Base-by-base conservation (phyloP, 2,113 vertebrate species). In the Abramis brama region DNA sequence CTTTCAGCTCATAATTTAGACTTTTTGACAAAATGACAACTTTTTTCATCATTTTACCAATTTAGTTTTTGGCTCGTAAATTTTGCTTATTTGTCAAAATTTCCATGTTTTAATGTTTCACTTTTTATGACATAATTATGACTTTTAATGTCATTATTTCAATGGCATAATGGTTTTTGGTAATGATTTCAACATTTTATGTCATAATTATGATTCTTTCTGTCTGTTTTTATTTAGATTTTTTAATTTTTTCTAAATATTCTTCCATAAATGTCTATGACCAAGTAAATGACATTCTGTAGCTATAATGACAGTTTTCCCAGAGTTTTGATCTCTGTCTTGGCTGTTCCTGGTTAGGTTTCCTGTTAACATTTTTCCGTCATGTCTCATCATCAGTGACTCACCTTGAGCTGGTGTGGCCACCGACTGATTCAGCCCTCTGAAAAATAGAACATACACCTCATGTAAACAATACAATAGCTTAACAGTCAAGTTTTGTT, bases 351-450 rank as follows among this genome's bases (percentile, higher is more conserved):
- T 11, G 45, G 12, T 43, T 25, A 8, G 23, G 11, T 4, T 30
- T 33, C 25, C 80, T 36, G 25, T 52, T 11, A 33, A 70, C 10
- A 82, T 70, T 23, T 70, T 71, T 62, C 45, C 4, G 11, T 74
- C 25, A 21, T 87, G 71, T 59, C 15, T 81, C 59, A 77, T 62
- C 39, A 11, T 62, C 39, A 11, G 23, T 10, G 59, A 87, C 89
- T 91, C 85, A 94, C 94, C 91, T 57, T 82, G 88, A n/a, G 91
- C 89, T 74, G 93, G 91, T 90, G 92, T 88, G 66, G 94, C 92
- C 2, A 80, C 11, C 4, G 83, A 90, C 68, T 89, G 90, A 11
- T 10, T 82, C 87, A 92, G 90, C 4, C 50, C 57, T 83, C 94
- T 95, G 88, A 52, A 91, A 88, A 77, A 2, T 60, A 39, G 8